Base-by-base conservation (phyloP, 2,113 vertebrate species). In the Ranitomeya imitator region DNA sequence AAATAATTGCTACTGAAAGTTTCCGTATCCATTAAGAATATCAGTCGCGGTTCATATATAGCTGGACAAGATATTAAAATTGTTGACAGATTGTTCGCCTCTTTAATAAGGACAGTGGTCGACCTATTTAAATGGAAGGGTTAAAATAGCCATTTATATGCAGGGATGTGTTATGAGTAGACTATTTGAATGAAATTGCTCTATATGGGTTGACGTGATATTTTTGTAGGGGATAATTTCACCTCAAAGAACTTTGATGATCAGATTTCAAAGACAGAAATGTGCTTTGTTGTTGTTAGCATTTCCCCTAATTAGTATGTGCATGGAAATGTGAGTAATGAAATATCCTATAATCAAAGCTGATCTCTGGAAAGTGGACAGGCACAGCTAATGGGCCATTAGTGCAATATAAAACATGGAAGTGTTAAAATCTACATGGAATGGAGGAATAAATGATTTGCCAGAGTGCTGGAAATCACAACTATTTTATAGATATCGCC, bases 351-450 rank as follows among this genome's bases (percentile, higher is more conserved):
- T 63, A 61, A 57, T 80, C 78, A 69, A 45, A n/a, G 79, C 74
- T 83, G 9, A 86, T 91, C 61, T 88, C 45, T 85, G 69, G 52
- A 88, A 90, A 91, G 54, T 45, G 80, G 85, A 88, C 54, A 77
- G 51, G 63, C 80, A 18, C 89, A 67, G 86, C 31, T 90, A 83
- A 90, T 88, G 88, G 79, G 71, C 79, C 79, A 60, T 69, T 37
- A 61, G 76, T 88, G 59, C 80, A 77, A 79, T 52, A 60, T 82
- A 88, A 37, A 86, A 54, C 79, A 61, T 89, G 60, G 19, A 79
- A 86, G 74, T 83, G 79, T 89, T 86, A 55, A 6, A 69, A 80
- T 60, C 14, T 15, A 57, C n/a, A 69, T 67, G 69, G 5, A 51
- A 77, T 83, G 79, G 74, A 78, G 37, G 37, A 45, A 45, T 37